Evolutionary conservation across 2,797 vertebrate genomes (phyloP).

Genomic region (Cetoscarus ocellatus): DNA sequence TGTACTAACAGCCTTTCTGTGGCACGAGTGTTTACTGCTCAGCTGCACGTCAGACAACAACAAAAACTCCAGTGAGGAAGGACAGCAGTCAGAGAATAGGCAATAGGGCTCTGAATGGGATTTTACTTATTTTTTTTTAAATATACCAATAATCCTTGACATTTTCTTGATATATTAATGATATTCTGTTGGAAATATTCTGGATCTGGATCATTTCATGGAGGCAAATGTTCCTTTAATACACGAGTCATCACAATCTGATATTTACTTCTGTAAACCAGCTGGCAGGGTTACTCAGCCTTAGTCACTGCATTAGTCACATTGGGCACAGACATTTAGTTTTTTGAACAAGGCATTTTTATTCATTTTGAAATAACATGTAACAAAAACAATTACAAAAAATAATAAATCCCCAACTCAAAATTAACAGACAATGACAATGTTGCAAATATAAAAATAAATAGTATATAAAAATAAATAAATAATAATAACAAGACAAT

Average conservation of each 20-base stretch:
- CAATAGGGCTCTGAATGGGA: background rate
- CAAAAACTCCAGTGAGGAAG: background rate
- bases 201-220: background rate
- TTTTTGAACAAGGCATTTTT: no score
- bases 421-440: no score
- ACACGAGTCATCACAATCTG: constrained; percentile 44
- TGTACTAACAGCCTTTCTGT: constrained; percentile 41
- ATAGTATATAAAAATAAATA: no score
- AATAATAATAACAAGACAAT: no score
- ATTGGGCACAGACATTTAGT: constrained; percentile 7
- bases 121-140: background rate
- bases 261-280: constrained; percentile 48
- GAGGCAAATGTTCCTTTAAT: background rate
- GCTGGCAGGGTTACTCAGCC: constrained; percentile 17
- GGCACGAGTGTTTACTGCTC: constrained; percentile 29
- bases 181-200: background rate
- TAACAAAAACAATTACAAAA: no score
- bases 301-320: constrained; percentile 44
- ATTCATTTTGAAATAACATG: no score
- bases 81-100: background rate
- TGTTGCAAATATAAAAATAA: no score
- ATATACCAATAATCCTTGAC: background rate
- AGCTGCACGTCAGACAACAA: constrained; percentile 9
- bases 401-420: no score
- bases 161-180: background rate